A percentile compares a stretch with the other conserved stretches of the same genome.
Evolutionary conservation across 2,797 vertebrate genomes (phyloP).

Genomic region (Gadopsis marmoratus): DNA sequence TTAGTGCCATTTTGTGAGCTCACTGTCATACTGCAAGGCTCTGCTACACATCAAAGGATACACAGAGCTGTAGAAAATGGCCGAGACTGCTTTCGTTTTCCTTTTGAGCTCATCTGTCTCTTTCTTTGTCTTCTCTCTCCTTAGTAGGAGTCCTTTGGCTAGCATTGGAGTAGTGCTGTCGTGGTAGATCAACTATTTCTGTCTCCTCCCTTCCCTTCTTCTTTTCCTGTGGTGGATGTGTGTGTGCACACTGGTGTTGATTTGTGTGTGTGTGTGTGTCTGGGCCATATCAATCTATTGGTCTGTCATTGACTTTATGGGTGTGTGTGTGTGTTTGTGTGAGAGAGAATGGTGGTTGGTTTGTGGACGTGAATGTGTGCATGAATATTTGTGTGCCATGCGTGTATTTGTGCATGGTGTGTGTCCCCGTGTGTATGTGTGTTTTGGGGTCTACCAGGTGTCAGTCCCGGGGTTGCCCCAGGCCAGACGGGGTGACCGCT

Average conservation of each 20-base stretch:
- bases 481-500: constrained; percentile 89
- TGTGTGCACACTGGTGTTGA: constrained; percentile 55
- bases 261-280: constrained; percentile 3
- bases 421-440: constrained; percentile 42
- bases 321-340: not conserved
- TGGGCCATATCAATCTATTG: constrained; percentile 4
- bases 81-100: constrained; percentile 59
- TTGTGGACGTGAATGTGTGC: constrained; percentile 1
- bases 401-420: constrained; percentile 48
- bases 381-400: not conserved
- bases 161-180: constrained; percentile 81
- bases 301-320: constrained; percentile 5
- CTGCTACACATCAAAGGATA: not conserved
- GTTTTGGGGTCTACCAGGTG: constrained; percentile 72
- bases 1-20: not conserved
- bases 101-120: constrained; percentile 71
- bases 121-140: constrained; percentile 79
- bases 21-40: not conserved
- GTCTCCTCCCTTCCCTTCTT: constrained; percentile 71
- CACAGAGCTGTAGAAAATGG: constrained; percentile 57
- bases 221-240: constrained; percentile 72
- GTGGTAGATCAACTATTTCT: constrained; percentile 85
- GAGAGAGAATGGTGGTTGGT: not conserved
- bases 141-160: constrained; percentile 79
- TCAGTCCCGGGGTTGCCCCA: constrained; percentile 85